Percentiles rank a stretch among this genome's conserved stretches.
phyloP scores from a whole-genome alignment of 2,888 invertebrate genomes.

The Acanthococcus lagerstroemiae region DNA sequence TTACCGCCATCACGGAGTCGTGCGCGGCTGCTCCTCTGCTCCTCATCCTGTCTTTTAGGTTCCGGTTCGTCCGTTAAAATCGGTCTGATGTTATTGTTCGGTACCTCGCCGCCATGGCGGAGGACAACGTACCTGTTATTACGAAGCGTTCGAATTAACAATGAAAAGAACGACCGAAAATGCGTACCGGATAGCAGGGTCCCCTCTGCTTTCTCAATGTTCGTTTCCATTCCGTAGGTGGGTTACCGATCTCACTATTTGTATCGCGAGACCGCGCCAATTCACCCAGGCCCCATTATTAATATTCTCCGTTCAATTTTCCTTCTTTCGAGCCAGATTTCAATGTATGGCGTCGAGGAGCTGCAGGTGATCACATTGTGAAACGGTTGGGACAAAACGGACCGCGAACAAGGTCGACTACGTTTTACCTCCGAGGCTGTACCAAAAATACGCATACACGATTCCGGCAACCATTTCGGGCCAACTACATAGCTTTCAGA shows the following conservation, averaged over 20 bases:
- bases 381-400: background rate
- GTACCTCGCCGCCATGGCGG: background rate
- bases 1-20: no score
- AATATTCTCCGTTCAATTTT: background rate
- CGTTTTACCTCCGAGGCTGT: background rate
- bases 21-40: no score
- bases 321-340: background rate
- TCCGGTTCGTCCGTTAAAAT: conserved; percentile 3
- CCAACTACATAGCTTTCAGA: no score
- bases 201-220: conserved; percentile 11
- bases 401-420: background rate
- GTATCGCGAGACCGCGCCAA: background rate
- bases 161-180: background rate
- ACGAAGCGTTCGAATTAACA: no score
- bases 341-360: no score
- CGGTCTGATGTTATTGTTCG: background rate
- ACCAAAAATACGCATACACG: background rate
- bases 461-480: no score
- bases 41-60: background rate
- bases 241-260: conserved; percentile 20
- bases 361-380: background rate
- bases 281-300: background rate
- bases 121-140: conserved; percentile 18
- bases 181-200: no score
- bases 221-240: conserved; percentile 15